These are phyloP conservation scores for Amaurobius ferox DNA, from an alignment of 2,888 invertebrate genomes.

Conservation along the genomic window DNA sequence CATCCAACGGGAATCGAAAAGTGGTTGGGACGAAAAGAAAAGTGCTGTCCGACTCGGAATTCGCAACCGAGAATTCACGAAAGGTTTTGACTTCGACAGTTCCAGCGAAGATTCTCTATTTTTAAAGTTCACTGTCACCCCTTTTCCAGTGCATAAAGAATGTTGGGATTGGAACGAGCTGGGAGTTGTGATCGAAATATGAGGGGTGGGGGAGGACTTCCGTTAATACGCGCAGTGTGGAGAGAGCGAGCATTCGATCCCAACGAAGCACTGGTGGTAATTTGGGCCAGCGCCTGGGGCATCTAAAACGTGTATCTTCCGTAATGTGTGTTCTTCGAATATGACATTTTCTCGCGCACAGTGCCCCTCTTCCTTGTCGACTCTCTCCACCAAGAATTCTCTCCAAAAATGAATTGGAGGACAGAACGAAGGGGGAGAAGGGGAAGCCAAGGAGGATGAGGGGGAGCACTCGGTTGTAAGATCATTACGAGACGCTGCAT, in stretches of 20 bases:
- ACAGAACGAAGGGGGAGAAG: background rate
- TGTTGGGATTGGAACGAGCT: slow-evolving; percentile 20
- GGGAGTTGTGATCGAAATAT: slow-evolving; percentile 12
- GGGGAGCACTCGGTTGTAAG: slow-evolving; percentile 53
- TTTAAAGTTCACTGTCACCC: slow-evolving; percentile 6
- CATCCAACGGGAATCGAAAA: slow-evolving; percentile 4
- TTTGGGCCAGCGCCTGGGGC: slow-evolving; percentile 44
- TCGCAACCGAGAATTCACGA: background rate
- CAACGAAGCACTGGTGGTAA: slow-evolving; percentile 47
- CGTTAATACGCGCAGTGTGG: slow-evolving; percentile 26
- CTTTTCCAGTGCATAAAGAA: background rate
- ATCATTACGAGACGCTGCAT: slow-evolving; percentile 59
- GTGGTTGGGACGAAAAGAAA: background rate
- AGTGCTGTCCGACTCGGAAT: slow-evolving; percentile 30
- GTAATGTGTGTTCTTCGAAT: slow-evolving; percentile 72
- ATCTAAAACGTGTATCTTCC: slow-evolving; percentile 65
- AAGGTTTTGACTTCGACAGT: background rate
- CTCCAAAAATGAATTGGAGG: slow-evolving; percentile 61
- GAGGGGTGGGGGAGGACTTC: slow-evolving; percentile 23
- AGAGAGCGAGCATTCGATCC: slow-evolving; percentile 36
- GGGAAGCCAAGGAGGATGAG: background rate
- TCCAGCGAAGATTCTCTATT: background rate
- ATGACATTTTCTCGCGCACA: slow-evolving; percentile 65
- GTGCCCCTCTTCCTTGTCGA: slow-evolving; percentile 1
- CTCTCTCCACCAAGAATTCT: background rate